Percentiles rank a stretch among this genome's conserved stretches.
Evolutionary conservation across 2,888 invertebrate genomes (phyloP).

Genomic region (Malacosoma neustria): DNA sequence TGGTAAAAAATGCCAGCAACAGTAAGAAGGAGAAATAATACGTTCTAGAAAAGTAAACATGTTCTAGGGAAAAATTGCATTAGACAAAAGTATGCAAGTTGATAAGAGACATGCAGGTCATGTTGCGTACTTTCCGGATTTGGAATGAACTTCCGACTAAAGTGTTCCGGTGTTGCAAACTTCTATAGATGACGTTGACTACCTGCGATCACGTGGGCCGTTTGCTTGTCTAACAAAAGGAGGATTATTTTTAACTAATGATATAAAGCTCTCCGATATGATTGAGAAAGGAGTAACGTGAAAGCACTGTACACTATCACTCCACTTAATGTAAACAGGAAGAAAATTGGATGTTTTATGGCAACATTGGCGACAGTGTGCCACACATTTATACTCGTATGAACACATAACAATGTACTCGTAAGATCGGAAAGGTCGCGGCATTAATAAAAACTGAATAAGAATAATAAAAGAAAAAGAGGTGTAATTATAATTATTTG

Average conservation of each 20-base stretch:
- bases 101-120: no score
- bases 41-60: no score
- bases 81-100: no score
- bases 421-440: slow-evolving; percentile 11
- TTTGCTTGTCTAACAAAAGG: background rate
- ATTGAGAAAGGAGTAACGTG: background rate
- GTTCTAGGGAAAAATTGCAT: no score
- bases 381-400: slow-evolving; percentile 1
- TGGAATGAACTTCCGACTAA: no score
- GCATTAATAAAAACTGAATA: slow-evolving; percentile 48
- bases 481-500: slow-evolving; percentile 64
- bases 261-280: background rate
- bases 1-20: no score
- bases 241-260: background rate
- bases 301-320: background rate
- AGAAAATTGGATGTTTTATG: no score
- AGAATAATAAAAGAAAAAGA: slow-evolving; percentile 43
- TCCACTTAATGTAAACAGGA: no score
- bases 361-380: background rate
- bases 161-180: no score
- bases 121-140: no score
- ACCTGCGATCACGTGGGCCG: background rate
- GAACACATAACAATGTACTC: slow-evolving; percentile 13
- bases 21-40: no score
- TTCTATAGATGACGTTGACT: no score